Percentiles rank a stretch among this genome's conserved stretches.
Conservation (phyloP, 2,113 vertebrate genomes). For the Sinocyclocheilus anshuiensis region DNA sequence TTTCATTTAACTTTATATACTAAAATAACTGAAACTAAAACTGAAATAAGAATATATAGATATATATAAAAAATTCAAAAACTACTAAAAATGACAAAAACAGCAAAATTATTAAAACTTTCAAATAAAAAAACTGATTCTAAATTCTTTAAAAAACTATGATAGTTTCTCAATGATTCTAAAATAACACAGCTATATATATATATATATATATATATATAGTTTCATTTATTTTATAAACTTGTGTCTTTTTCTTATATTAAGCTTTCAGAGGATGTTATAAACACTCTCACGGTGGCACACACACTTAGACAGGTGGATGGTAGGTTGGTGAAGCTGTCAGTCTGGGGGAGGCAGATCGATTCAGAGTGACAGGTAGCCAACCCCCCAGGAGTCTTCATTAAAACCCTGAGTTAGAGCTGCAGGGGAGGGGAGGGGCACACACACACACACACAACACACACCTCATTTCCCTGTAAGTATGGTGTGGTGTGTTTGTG, state of each 20-base stretch:
- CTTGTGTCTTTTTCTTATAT: neutral
- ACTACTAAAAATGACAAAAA: neutral
- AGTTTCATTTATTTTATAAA: neutral
- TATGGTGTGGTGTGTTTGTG: constrained; percentile 49
- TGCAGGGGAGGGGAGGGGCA: constrained; percentile 45
- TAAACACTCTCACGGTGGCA: neutral
- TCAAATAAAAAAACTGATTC: no score
- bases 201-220: neutral
- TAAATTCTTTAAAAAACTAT: no score
- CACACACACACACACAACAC: constrained; percentile 37
- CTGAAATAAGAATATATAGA: neutral
- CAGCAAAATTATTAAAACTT: no score
- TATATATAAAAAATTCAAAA: no score
- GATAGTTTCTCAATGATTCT: no score
- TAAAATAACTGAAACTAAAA: neutral
- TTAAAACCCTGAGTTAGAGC: constrained; percentile 58
- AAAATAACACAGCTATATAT: neutral
- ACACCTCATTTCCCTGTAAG: constrained; percentile 31
- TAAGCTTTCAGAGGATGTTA: constrained; percentile 5
- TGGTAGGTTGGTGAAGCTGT: constrained; percentile 55
- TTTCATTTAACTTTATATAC: neutral
- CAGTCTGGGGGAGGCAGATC: constrained; percentile 53
- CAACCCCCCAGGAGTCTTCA: constrained; percentile 60
- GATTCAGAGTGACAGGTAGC: constrained; percentile 58
- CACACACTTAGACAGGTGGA: constrained; percentile 43